Evolutionary conservation across 2,797 vertebrate genomes (phyloP), one percentile per base, ranked within the genome.

Genomic region (Bovichtus variegatus): DNA sequence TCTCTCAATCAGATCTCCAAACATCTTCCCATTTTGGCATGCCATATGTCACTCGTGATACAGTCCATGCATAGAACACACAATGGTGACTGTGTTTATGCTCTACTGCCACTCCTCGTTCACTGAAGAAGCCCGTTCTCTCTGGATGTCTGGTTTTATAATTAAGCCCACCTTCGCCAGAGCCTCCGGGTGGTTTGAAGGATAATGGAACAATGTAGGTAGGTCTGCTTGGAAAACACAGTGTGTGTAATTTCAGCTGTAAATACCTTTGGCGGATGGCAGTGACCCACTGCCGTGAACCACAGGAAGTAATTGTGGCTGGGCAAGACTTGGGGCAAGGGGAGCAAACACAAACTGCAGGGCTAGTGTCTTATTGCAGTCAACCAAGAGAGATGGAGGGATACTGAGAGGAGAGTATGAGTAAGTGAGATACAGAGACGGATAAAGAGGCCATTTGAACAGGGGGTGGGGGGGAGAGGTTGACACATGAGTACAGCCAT

Each of bases 331-430:
- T 41, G 64, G 87, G 87, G 76, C 64, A 34, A 81, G 65, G 86
- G 74, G 84, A 88, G 88, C 84, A 87, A 90, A 93, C 83, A 87
- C 46, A 89, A 84, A 93, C 90, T 91, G 82, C 81, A 59, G 89
- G 77, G 75, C 82, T 76, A 91, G 84, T 94, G 92, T 95, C 88
- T 92, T 91, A 91, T 89, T 91, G 90, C 91, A 93, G 83, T 89
- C 86, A 87, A 91, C 87, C 88, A 74, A 81, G 84, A 74, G 73
- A 86, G 85, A 89, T 76, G 74, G 75, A 87, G 83, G 82, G 76
- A 85, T 85, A 46, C 59, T 49, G 43, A 70, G 71, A 58, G 63
- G 75, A 78, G 82, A 65, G 78, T 71, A 68, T 75, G 79, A 85
- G 83, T 81, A 83, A 89, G 82, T 70, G 71, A 84, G 89, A 89